Conservation (phyloP, 1,140 invertebrate species). For the Diuraphis noxia region DNA sequence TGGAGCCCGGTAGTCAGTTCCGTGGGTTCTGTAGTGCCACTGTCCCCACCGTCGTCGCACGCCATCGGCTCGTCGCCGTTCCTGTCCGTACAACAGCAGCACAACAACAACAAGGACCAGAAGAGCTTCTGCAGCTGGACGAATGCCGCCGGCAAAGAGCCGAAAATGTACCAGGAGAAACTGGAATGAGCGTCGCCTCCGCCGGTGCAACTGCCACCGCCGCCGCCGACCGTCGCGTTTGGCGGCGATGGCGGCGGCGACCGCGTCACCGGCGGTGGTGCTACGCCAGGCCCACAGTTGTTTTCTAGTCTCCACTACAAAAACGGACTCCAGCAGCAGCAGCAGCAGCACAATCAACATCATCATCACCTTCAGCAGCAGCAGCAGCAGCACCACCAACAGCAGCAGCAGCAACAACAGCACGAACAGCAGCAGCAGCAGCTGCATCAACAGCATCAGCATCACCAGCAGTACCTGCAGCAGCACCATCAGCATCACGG, state of each 20-base stretch:
- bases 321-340: slow-evolving; percentile 1
- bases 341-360: neutral
- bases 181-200: slow-evolving; percentile 42
- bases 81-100: slow-evolving; percentile 19
- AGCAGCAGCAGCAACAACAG: neutral
- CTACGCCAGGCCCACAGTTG: slow-evolving; percentile 6
- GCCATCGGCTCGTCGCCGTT: neutral
- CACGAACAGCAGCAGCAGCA: neutral
- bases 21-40: slow-evolving; percentile 58
- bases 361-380: neutral
- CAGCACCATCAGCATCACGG: neutral
- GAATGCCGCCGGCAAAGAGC: slow-evolving; percentile 30
- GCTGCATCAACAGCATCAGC: neutral
- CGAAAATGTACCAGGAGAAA: slow-evolving; percentile 47
- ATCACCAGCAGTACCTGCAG: neutral
- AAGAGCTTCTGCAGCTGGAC: slow-evolving; percentile 31
- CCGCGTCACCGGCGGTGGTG: neutral
- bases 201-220: neutral
- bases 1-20: slow-evolving; percentile 56
- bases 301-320: slow-evolving; percentile 37
- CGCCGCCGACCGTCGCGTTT: neutral
- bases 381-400: neutral
- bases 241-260: neutral
- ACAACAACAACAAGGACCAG: slow-evolving; percentile 6
- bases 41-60: slow-evolving; percentile 38